Conservation (phyloP, 1,140 invertebrate genomes). For the Drosophila murphyi region DNA sequence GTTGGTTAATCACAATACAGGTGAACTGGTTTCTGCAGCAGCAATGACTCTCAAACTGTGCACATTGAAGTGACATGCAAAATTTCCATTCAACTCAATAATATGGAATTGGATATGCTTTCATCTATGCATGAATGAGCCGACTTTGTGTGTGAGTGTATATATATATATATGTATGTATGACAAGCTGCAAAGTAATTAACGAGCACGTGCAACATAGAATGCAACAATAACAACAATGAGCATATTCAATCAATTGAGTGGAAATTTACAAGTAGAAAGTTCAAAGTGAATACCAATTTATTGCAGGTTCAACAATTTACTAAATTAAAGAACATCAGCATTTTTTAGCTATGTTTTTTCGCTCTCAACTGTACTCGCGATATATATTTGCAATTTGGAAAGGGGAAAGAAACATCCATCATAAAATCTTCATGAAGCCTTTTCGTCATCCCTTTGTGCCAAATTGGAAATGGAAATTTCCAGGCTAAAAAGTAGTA, state of each 20-base stretch:
- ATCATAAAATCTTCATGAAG: neutral
- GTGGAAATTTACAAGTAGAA: slow-evolving; percentile 28
- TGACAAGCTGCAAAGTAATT: slow-evolving; percentile 49
- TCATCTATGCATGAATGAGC: slow-evolving; percentile 31
- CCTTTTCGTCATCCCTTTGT: no score
- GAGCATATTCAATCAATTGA: slow-evolving; percentile 24
- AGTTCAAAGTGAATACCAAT: slow-evolving; percentile 21
- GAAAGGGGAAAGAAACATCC: neutral
- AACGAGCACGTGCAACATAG: slow-evolving; percentile 65
- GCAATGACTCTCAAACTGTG: slow-evolving; percentile 9
- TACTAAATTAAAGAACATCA: neutral
- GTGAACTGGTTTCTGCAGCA: slow-evolving; percentile 29
- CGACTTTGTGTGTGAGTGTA: neutral
- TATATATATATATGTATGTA: neutral
- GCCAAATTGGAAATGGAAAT: no score
- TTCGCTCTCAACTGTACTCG: neutral
- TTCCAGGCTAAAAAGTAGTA: no score
- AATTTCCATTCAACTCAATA: slow-evolving; percentile 36
- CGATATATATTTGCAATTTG: neutral
- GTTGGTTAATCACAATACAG: slow-evolving; percentile 36
- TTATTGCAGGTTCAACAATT: neutral
- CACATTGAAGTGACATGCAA: slow-evolving; percentile 6
- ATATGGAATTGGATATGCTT: slow-evolving; percentile 45
- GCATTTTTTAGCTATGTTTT: neutral
- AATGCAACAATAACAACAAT: slow-evolving; percentile 26